phyloP scores from a whole-genome alignment of 2,797 vertebrate genomes.

The Luscinia luscinia region DNA sequence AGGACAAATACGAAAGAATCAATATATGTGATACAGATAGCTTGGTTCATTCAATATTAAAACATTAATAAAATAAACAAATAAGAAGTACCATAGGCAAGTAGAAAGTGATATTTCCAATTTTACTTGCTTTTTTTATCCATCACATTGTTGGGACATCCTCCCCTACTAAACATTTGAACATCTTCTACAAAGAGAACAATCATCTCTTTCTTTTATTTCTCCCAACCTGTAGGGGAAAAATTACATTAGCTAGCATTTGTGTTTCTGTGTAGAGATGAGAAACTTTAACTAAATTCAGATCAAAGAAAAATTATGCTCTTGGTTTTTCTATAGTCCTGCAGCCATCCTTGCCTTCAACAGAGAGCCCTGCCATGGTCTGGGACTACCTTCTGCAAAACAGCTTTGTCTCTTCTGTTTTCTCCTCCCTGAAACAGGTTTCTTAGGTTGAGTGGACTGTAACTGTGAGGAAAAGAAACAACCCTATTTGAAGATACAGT shows the following conservation, averaged over 20 bases:
- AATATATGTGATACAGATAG: no score
- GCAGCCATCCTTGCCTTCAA: not conserved
- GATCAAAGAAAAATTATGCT: not conserved
- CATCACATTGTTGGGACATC: not conserved
- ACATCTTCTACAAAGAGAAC: not conserved
- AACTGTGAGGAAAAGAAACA: not conserved
- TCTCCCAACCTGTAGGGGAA: not conserved
- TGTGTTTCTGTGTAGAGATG: not conserved
- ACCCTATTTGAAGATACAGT: not conserved
- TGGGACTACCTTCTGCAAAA: not conserved
- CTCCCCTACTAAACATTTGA: not conserved
- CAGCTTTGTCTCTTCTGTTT: not conserved
- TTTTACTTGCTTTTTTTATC: constrained; percentile 2
- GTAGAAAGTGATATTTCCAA: not conserved
- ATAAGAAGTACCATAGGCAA: not conserved
- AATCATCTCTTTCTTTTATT: not conserved
- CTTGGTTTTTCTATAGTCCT: not conserved
- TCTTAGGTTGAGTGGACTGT: not conserved
- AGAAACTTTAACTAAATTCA: not conserved
- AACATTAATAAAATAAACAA: not conserved
- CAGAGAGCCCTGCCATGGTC: not conserved
- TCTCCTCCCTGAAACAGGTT: not conserved
- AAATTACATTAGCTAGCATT: not conserved
- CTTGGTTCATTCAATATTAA: not conserved
- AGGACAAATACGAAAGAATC: no score